These are phyloP conservation scores for Cinclus cinclus DNA, from an alignment of 2,113 vertebrate species.

Conservation along the genomic window DNA sequence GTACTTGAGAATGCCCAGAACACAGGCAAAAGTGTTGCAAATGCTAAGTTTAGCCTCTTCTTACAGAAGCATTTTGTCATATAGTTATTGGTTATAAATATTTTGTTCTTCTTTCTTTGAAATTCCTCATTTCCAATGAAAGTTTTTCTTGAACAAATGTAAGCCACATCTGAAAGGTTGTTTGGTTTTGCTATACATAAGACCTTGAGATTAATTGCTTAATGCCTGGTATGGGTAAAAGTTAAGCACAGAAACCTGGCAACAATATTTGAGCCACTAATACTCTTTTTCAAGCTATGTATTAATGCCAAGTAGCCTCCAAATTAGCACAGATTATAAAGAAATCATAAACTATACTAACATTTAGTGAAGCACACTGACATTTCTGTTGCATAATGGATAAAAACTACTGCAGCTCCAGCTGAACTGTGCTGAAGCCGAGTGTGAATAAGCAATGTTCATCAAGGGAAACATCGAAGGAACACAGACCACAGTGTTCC, in stretches of 20 bases:
- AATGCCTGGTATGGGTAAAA: not conserved
- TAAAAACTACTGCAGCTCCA: not conserved
- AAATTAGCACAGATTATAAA: conserved; percentile 22
- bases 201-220: conserved; percentile 34
- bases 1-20: not conserved
- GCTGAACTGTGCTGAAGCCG: not conserved
- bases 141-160: not conserved
- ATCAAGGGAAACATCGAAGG: not conserved
- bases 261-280: not conserved
- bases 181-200: conserved; percentile 7
- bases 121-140: not conserved
- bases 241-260: conserved; percentile 46
- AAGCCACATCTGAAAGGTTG: conserved; percentile 36
- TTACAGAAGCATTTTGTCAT: not conserved
- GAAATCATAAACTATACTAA: not conserved
- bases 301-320: not conserved
- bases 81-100: not conserved
- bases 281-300: not conserved
- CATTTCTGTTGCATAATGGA: not conserved
- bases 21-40: not conserved
- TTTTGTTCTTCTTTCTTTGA: not conserved
- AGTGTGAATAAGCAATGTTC: not conserved
- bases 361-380: not conserved
- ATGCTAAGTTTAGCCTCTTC: not conserved
- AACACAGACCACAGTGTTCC: not conserved